Evolutionary conservation across 2,888 invertebrate genomes (phyloP).

Genomic region (Cryptocheilus praepositus): DNA sequence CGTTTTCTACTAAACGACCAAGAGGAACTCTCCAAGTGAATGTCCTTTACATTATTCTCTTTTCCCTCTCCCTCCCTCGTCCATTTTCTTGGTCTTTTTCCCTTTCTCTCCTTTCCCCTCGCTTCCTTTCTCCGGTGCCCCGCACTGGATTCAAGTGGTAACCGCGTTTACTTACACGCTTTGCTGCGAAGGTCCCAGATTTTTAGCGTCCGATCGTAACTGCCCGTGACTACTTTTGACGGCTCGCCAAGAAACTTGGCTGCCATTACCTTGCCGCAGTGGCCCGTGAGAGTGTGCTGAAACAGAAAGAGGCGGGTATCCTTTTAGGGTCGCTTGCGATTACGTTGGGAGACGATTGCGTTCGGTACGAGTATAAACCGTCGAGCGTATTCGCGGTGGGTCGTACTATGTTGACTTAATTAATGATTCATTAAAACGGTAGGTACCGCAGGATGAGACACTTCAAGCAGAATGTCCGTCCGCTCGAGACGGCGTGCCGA

Average conservation of each 20-base stretch:
- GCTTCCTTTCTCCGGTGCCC: not conserved
- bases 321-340: constrained; percentile 22
- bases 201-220: constrained; percentile 98
- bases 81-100: not conserved
- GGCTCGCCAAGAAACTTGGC: constrained; percentile 96
- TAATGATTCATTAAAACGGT: too few relatives aligned
- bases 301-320: constrained; percentile 69
- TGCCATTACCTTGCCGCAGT: constrained; percentile 97
- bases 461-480: too few relatives aligned
- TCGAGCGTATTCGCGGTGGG: too few relatives aligned
- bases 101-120: too few relatives aligned
- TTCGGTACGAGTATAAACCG: too few relatives aligned
- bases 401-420: too few relatives aligned
- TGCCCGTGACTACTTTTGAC: constrained; percentile 96
- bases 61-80: not conserved
- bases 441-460: too few relatives aligned
- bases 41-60: too few relatives aligned
- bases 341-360: not conserved
- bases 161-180: constrained; percentile 81
- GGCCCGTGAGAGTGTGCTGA: constrained; percentile 94
- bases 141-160: not conserved
- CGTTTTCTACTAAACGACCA: too few relatives aligned
- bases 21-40: too few relatives aligned
- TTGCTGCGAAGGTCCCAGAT: constrained; percentile 97
- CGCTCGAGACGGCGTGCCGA: too few relatives aligned